Base-by-base conservation (phyloP, 1,140 invertebrate species). In the Gryllus bimaculatus region DNA sequence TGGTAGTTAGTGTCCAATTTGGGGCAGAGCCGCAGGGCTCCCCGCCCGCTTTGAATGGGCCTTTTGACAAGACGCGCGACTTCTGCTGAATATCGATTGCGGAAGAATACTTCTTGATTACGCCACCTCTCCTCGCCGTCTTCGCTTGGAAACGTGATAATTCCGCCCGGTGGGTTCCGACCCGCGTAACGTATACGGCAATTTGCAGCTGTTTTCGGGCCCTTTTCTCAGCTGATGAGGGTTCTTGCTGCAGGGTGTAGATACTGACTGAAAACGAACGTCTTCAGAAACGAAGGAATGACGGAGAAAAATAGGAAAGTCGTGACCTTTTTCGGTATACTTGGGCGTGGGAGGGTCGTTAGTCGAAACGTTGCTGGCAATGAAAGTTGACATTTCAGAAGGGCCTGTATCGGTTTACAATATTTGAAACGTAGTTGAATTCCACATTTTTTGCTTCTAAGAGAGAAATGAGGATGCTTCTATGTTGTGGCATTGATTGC, bases 1-100 rank as follows among this genome's bases (percentile, higher is more conserved):
- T 66, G 54, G 54, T 66, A 66, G 54, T 66, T 66, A 66, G 54
- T 66, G 54, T 66, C 54, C 54, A 66, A 66, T 66, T 66, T 66
- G 54, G 7, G 18, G 54, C 10, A 7, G 10, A 66, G 54, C 54
- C 18, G 0, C 54, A 13, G 10, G 54, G 10, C 7, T 13, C 54
- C 54, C 54, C 18, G 10, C 54, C 2, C 54, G 18, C 54, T 66
- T 66, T 66, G 54, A 66, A 66, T 66, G 18, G 54, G 54, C 18
- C 54, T 66, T 66, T 18, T 66, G 54, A 66, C 54, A 13, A 66
- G 54, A 7, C 10, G 54, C 54, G 54, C 18, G 54, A 66, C 54
- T 66, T 66, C 54, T 66, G 54, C 10, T 66, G 54, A 66, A 66
- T 66, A 66, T 66, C 54, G 54, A 66, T 66, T 66, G 54, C 18